Base-by-base conservation (phyloP, 1,140 invertebrate genomes). In the Apis florea region DNA sequence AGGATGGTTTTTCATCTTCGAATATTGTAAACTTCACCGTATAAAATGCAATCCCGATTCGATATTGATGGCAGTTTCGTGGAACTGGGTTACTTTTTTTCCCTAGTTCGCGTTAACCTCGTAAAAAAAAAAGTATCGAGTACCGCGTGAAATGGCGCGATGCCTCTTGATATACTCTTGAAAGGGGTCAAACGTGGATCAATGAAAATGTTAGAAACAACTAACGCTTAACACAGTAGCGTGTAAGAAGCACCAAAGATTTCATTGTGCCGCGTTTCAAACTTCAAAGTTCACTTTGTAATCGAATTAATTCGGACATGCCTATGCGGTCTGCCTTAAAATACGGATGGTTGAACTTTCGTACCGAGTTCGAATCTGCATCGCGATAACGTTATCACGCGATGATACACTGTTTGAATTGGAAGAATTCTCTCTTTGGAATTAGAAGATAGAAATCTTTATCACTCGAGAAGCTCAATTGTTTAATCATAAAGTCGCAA, bases 21-120 rank as follows among this genome's bases (percentile, higher is more conserved):
- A 31, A 24, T 11, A 31, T 21, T n/a, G 1, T 26, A 24, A 72
- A 56, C 5, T 17, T 69, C 9, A 0, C 11, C n/a, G 10, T 56
- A 56, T 56, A 56, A 79, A 74, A 80, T 19, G 56, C 51, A 13
- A n/a, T 49, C 19, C 70, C 26, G n/a, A n/a, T 72, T 70, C 49
- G 15, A 58, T 9, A 58, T 3, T 13, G n/a, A 26, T 5, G 51
- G 5, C 0, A 54, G 49, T 61, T 79, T 19, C 40, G 5, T 49
- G 24, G 71, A 80, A 74, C 53, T 80, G 21, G 70, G 70, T 80
- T 79, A 54, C 77, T 26, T 54, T 73, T 63, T 3, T 24, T 56
- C 31, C 15, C n/a, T 21, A 1, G 13, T 15, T 21, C 47, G 17
- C 64, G 24, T 47, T n/a, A 15, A 51, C 5, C 26, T 13, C 31